Base-by-base conservation (phyloP, 2,888 invertebrate species). In the Calliopum simillimum region DNA sequence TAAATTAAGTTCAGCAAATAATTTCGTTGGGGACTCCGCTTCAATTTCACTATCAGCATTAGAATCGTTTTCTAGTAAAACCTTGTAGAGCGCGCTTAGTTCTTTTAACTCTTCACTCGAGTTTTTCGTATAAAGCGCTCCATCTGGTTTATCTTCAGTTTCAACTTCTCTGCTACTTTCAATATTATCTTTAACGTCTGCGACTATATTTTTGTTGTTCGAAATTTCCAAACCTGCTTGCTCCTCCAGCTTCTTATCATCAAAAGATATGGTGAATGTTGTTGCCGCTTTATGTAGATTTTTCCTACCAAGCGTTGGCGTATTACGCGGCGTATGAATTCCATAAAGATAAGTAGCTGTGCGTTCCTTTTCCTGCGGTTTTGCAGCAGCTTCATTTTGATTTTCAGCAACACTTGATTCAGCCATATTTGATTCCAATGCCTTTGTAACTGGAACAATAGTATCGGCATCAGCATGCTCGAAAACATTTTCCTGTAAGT, bases 231-330 rank as follows among this genome's bases (percentile, higher is more conserved):
- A 46, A 12, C 25, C 12, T 14, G 4, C 25, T 16, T 43, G 41
- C 41, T 6, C n/a, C 8, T 53, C 41, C 69, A 56, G 13, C 65
- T 43, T 61, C 2, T 33, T 16, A 11, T 69, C 44, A 3, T 53
- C 53, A 56, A 81, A 76, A 12, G 79, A 77, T 41, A 82, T 75
- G 44, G 74, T 80, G 67, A 78, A 82, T 1, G 82, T 61, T 14
- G 78, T 70, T 0, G 82, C 73, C 47, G 74, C 73, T n/a, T 55
- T 68, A 13, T 47, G 43, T 3, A 33, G 16, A 12, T 21, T 19
- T 11, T 41, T 59, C 3, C 41, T 47, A 4, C 13, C 5, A 14
- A n/a, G 56, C 16, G 41, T 75, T 11, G 70, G 23, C 33, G 21
- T 68, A 11, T 69, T 51, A 19, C 71, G 58, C 49, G 62, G n/a